Conservation (phyloP, 2,888 invertebrate genomes). For the Tricholauxania praeusta region DNA sequence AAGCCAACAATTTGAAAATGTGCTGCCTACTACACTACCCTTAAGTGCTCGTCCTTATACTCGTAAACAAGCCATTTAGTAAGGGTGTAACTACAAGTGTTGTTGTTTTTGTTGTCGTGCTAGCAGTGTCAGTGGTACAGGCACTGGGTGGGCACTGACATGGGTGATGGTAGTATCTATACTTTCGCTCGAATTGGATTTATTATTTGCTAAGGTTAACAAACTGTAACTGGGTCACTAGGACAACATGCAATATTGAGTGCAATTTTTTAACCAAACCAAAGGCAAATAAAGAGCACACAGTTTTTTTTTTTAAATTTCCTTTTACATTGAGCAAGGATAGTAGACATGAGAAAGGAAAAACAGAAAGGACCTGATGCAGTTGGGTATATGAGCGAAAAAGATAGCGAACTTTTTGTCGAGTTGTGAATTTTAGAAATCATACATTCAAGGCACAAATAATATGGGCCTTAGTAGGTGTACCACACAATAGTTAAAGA, state of each 20-base stretch:
- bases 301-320: no score
- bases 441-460: slow-evolving; percentile 26
- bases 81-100: no score
- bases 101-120: background rate
- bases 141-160: background rate
- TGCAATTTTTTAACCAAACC: slow-evolving; percentile 22
- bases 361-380: slow-evolving; percentile 21
- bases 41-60: no score
- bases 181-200: slow-evolving; percentile 46
- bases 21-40: background rate
- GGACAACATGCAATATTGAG: slow-evolving; percentile 61
- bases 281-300: background rate
- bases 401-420: slow-evolving; percentile 13
- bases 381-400: slow-evolving; percentile 37
- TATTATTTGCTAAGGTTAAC: slow-evolving; percentile 60
- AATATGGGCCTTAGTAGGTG: slow-evolving; percentile 14
- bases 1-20: background rate
- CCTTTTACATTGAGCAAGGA: no score
- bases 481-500: background rate
- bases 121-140: background rate
- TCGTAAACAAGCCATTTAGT: no score
- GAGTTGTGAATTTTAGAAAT: slow-evolving; percentile 16
- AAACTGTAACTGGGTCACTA: slow-evolving; percentile 67
- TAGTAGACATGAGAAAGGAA: slow-evolving; percentile 41
- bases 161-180: slow-evolving; percentile 15